Percentiles rank a stretch among this genome's conserved stretches.
These are phyloP conservation scores for Scomber japonicus DNA, from an alignment of 2,113 vertebrate species.

Conservation along the genomic window DNA sequence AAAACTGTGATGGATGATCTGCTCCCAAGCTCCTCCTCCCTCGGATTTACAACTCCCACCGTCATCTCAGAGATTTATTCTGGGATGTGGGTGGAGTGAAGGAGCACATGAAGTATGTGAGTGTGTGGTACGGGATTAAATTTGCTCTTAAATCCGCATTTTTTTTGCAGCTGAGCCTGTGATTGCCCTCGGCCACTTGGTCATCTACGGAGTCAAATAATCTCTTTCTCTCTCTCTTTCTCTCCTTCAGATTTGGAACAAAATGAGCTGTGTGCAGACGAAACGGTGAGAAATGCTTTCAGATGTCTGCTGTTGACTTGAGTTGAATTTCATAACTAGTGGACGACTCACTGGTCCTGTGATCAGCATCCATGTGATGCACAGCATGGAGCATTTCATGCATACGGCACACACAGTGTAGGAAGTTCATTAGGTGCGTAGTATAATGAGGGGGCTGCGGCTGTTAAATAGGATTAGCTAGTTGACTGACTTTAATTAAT, in stretches of 20 bases:
- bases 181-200: not conserved
- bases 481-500: slow-evolving; percentile 40
- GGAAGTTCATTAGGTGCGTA: slow-evolving; percentile 12
- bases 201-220: not conserved
- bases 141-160: slow-evolving; percentile 16
- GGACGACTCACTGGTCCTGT: slow-evolving; percentile 30
- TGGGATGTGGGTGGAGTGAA: slow-evolving; percentile 25
- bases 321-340: not conserved
- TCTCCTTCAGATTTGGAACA: slow-evolving; percentile 16
- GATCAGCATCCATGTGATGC: slow-evolving; percentile 49
- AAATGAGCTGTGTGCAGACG: not conserved
- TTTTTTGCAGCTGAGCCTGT: not conserved
- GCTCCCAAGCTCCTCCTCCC: not conserved
- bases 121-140: slow-evolving; percentile 42
- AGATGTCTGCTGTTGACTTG: not conserved
- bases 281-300: slow-evolving; percentile 2
- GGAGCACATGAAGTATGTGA: slow-evolving; percentile 11
- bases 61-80: not conserved
- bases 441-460: slow-evolving; percentile 25
- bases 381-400: slow-evolving; percentile 5
- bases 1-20: not conserved
- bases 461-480: slow-evolving; percentile 51
- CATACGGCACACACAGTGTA: not conserved
- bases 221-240: slow-evolving; percentile 1
- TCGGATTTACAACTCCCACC: not conserved